These are phyloP conservation scores for Arizona elegans DNA, from an alignment of 2,113 vertebrate species.

Conservation along the genomic window DNA sequence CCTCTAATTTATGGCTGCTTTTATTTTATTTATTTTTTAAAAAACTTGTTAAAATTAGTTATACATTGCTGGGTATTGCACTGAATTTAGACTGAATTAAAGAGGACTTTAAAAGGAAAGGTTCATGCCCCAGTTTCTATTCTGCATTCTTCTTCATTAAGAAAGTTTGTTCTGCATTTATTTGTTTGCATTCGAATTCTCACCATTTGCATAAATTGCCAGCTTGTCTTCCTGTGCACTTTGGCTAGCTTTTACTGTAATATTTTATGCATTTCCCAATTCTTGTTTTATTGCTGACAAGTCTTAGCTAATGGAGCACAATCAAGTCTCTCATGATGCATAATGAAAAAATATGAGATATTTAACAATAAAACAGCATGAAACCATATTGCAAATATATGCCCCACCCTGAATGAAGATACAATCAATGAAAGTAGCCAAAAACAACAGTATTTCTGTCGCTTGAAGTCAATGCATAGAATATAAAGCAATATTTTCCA, in stretches of 20 bases:
- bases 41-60: neutral
- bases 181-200: neutral
- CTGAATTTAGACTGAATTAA: neutral
- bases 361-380: neutral
- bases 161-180: neutral
- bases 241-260: neutral
- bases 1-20: neutral
- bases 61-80: neutral
- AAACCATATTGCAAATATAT: neutral
- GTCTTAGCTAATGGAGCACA: neutral
- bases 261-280: neutral
- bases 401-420: neutral
- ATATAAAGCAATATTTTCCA: constrained; percentile 20
- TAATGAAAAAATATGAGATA: constrained; percentile 2
- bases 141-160: neutral
- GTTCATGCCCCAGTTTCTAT: neutral
- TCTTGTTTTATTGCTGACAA: constrained; percentile 16
- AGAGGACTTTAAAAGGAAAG: neutral
- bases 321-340: neutral
- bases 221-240: neutral
- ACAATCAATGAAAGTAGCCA: constrained; percentile 40
- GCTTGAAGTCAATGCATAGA: neutral
- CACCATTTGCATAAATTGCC: neutral
- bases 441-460: neutral
- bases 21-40: neutral